Percentiles rank a stretch among this genome's conserved stretches.
Evolutionary conservation across 64 coral and sea anemone species (phyloP).

Genomic region (Montipora foliosa): DNA sequence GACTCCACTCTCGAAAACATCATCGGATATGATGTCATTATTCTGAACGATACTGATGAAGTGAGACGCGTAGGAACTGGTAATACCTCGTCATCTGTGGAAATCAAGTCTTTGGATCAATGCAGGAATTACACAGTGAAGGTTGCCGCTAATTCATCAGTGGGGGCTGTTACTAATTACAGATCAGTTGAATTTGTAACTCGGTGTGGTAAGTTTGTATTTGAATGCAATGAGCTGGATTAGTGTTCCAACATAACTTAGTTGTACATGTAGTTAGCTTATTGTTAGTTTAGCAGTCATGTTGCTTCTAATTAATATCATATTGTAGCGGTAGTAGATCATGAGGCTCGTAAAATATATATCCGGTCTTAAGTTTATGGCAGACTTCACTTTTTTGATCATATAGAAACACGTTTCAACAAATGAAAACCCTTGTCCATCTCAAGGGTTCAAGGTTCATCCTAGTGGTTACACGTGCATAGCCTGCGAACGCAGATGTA

Average conservation of each 20-base stretch:
- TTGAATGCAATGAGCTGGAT: background rate
- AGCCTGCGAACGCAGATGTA: too few relatives aligned
- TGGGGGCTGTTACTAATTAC: background rate
- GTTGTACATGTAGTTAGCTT: too few relatives aligned
- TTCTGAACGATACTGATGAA: background rate
- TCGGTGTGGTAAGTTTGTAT: constrained; percentile 7
- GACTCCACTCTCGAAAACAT: background rate
- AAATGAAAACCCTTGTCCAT: too few relatives aligned
- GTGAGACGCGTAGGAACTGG: background rate
- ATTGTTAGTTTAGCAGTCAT: too few relatives aligned
- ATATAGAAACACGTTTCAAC: too few relatives aligned
- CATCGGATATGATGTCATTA: background rate
- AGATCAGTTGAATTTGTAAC: background rate
- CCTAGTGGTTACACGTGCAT: too few relatives aligned
- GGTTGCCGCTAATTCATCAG: background rate
- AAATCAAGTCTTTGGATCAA: background rate
- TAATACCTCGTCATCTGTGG: background rate
- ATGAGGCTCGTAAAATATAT: too few relatives aligned
- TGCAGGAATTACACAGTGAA: constrained; percentile 12
- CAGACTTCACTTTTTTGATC: too few relatives aligned
- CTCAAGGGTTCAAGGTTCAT: too few relatives aligned
- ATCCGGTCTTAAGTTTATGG: too few relatives aligned
- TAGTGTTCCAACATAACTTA: background rate
- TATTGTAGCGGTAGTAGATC: too few relatives aligned
- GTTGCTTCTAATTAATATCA: too few relatives aligned